Percentiles rank a stretch among this genome's conserved stretches.
phyloP scores from a whole-genome alignment of 2,888 invertebrate species.

The Drosophila recens region DNA sequence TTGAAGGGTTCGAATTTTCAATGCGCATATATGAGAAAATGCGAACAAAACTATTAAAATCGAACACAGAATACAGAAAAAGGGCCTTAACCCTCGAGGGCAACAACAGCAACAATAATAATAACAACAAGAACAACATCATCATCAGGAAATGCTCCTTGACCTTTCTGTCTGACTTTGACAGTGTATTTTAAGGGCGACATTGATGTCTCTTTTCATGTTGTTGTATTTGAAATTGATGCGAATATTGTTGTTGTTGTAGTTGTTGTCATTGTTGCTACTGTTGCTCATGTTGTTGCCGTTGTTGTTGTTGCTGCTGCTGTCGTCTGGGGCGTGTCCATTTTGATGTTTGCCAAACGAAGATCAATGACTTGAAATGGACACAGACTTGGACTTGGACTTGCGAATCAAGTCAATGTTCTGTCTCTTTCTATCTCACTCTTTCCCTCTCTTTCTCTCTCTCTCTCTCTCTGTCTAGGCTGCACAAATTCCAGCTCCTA shows the following conservation, averaged over 20 bases:
- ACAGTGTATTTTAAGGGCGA: slow-evolving; percentile 27
- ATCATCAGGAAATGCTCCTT: slow-evolving; percentile 19
- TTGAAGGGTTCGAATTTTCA: slow-evolving; percentile 30
- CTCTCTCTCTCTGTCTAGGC: slow-evolving; percentile 27
- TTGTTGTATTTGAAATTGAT: slow-evolving; percentile 10
- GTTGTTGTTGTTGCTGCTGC: slow-evolving; percentile 1
- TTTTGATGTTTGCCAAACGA: slow-evolving; percentile 33
- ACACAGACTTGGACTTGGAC: slow-evolving; percentile 23
- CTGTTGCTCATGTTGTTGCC: background rate
- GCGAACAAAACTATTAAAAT: slow-evolving; percentile 42
- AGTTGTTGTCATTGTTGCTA: too few relatives aligned
- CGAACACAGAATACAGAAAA: slow-evolving; percentile 5
- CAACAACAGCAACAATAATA: slow-evolving; percentile 13
- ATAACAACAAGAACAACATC: slow-evolving; percentile 13
- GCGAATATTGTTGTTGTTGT: slow-evolving; percentile 10
- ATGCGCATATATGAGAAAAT: slow-evolving; percentile 39
- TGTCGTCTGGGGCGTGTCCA: slow-evolving; percentile 34
- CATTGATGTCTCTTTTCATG: slow-evolving; percentile 19
- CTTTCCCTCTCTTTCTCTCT: background rate
- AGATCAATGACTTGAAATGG: slow-evolving; percentile 66
- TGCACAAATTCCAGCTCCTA: slow-evolving; percentile 20
- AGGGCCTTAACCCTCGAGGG: slow-evolving; percentile 30
- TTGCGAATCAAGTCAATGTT: slow-evolving; percentile 12
- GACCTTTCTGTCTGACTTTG: slow-evolving; percentile 47
- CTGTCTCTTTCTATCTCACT: background rate